Evolutionary conservation across 1,140 invertebrate genomes (phyloP).

Genomic region (Aradophagus sp.): DNA sequence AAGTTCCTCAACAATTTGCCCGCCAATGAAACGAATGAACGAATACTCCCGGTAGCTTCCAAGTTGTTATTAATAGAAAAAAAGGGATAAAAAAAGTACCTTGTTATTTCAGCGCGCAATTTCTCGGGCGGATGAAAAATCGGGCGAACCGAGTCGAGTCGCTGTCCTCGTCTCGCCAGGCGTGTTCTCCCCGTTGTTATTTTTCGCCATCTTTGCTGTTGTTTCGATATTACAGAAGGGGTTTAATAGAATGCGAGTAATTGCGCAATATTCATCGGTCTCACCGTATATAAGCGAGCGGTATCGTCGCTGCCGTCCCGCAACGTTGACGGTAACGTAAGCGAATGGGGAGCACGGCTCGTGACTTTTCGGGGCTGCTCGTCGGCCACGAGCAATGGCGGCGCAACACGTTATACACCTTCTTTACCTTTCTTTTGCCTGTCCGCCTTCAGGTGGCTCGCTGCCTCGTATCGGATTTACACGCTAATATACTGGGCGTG

Average conservation of each 20-base stretch:
- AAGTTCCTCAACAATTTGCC: too few species aligned
- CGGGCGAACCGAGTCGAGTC: too few species aligned
- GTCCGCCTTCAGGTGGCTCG: slow-evolving; percentile 34
- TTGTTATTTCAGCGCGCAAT: too few species aligned
- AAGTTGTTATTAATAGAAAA: too few species aligned
- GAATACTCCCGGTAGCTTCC: too few species aligned
- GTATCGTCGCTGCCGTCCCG: slow-evolving; percentile 32
- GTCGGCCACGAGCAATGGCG: slow-evolving; percentile 43
- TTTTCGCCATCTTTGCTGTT: slow-evolving; percentile 4
- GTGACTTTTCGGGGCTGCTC: slow-evolving; percentile 52
- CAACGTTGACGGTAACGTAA: slow-evolving; percentile 67
- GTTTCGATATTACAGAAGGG: slow-evolving; percentile 20
- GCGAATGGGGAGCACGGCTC: slow-evolving; percentile 61
- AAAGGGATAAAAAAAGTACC: too few species aligned
- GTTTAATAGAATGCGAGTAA: slow-evolving; percentile 39
- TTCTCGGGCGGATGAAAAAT: background rate
- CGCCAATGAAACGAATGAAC: too few species aligned
- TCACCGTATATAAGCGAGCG: slow-evolving; percentile 30
- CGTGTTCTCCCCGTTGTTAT: background rate
- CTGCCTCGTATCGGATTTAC: slow-evolving; percentile 53
- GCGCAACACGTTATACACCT: slow-evolving; percentile 31
- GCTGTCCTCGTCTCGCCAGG: too few species aligned
- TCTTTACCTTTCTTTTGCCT: slow-evolving; percentile 44
- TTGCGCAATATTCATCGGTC: slow-evolving; percentile 49
- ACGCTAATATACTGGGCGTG: slow-evolving; percentile 42